Evolutionary conservation across 2,797 vertebrate species (phyloP).

Genomic region (Lepidocolaptes lacrymiger): DNA sequence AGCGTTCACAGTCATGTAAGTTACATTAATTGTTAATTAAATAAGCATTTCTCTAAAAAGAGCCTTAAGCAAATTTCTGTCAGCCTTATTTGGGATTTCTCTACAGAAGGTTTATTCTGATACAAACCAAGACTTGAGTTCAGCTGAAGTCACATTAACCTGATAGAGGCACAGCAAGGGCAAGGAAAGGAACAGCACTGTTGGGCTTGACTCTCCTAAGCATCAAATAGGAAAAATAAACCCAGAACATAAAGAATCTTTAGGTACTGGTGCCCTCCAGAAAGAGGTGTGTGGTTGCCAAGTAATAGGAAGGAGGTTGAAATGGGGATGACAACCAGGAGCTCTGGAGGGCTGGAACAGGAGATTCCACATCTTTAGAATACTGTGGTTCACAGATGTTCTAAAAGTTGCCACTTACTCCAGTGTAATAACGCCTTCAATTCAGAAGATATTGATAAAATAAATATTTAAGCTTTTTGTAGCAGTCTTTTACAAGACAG

Average conservation of each 20-base stretch:
- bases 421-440: background rate
- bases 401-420: background rate
- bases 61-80: background rate
- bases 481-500: background rate
- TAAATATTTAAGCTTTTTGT: background rate
- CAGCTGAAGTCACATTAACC: background rate
- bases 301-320: background rate
- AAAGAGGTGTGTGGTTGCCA: background rate
- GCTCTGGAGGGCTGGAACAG: background rate
- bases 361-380: background rate
- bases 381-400: background rate
- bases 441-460: background rate
- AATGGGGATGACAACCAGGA: background rate
- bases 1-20: background rate
- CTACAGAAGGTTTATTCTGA: background rate
- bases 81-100: background rate
- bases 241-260: background rate
- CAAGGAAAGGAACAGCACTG: background rate
- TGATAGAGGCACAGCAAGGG: background rate
- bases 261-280: background rate
- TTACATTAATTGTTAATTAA: constrained; percentile 13
- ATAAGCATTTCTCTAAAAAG: background rate
- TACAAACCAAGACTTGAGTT: background rate
- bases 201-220: background rate
- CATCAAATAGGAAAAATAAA: background rate